A percentile compares a stretch with the other conserved stretches of the same genome.
Conservation (phyloP, 2,113 vertebrate species). For the Galbula dea region DNA sequence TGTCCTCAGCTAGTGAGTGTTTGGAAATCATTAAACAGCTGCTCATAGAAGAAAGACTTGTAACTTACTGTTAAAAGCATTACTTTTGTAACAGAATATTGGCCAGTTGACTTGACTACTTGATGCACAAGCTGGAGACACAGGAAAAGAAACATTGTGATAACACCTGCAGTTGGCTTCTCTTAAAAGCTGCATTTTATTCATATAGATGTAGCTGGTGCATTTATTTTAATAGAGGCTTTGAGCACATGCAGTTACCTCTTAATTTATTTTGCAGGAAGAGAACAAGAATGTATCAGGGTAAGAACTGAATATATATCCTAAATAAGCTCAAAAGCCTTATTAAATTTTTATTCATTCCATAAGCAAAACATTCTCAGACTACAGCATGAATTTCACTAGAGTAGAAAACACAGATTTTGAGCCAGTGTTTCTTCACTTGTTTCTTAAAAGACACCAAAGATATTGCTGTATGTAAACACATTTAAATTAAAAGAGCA, state of each 20-base stretch:
- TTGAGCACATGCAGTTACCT: neutral
- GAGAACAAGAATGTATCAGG: neutral
- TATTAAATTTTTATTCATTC: conserved; percentile 35
- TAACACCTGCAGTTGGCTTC: neutral
- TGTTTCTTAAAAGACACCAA: neutral
- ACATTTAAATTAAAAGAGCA: neutral
- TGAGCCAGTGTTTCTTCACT: neutral
- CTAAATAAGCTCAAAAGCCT: conserved; percentile 9
- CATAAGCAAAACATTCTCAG: neutral
- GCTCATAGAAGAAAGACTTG: neutral
- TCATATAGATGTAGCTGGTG: neutral
- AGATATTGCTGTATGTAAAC: neutral
- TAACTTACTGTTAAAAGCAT: neutral
- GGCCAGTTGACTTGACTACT: neutral
- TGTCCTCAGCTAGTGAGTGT: neutral
- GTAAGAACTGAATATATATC: neutral
- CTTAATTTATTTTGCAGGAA: conserved; percentile 11
- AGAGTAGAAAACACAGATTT: neutral
- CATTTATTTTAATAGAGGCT: neutral
- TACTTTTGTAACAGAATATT: neutral
- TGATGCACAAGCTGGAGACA: neutral
- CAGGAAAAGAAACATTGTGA: neutral
- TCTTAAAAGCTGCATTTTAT: neutral
- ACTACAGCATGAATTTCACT: neutral
- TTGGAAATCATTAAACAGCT: neutral